A percentile compares a stretch with the other conserved stretches of the same genome.
Evolutionary conservation across 2,113 vertebrate genomes (phyloP).

Genomic region (Rhinolophus ferrumequinum): DNA sequence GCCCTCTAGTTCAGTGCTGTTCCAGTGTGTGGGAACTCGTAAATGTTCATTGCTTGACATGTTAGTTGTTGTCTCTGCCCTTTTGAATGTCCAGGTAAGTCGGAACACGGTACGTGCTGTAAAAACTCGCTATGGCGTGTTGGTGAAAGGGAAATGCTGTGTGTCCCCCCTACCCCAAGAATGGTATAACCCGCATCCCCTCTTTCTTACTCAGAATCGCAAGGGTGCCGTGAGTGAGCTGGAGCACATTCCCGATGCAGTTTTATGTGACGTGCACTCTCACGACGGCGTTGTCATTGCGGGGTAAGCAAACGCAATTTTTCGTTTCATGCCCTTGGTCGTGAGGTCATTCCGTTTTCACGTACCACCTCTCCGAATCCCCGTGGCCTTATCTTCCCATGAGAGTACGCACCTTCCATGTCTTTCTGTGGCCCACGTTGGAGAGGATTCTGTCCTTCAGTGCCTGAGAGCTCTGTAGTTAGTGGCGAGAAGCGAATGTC

Average conservation of each 20-base stretch:
- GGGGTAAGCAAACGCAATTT: slow-evolving; percentile 87
- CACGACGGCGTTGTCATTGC: slow-evolving; percentile 90
- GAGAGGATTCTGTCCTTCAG: not conserved
- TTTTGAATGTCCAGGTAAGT: not conserved
- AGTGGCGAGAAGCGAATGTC: not conserved
- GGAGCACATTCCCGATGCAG: slow-evolving; percentile 91
- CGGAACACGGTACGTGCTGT: not conserved
- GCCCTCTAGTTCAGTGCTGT: not conserved
- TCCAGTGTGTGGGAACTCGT: rapidly evolving
- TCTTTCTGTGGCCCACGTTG: rapidly evolving
- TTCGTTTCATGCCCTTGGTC: not conserved
- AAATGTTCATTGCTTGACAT: not conserved
- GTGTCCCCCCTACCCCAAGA: not conserved
- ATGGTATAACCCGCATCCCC: not conserved
- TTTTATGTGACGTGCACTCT: slow-evolving; percentile 93
- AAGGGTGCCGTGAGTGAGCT: slow-evolving; percentile 93
- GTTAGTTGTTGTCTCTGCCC: not conserved
- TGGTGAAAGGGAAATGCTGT: not conserved
- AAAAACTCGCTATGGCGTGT: rapidly evolving
- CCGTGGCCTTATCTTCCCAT: not conserved
- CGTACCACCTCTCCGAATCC: not conserved
- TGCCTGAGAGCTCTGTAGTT: not conserved
- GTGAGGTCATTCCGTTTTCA: not conserved
- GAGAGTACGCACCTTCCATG: not conserved
- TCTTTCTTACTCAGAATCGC: slow-evolving; percentile 88